Evolutionary conservation across 2,888 invertebrate genomes (phyloP).

Genomic region (Hermaeophaga mercurialis): DNA sequence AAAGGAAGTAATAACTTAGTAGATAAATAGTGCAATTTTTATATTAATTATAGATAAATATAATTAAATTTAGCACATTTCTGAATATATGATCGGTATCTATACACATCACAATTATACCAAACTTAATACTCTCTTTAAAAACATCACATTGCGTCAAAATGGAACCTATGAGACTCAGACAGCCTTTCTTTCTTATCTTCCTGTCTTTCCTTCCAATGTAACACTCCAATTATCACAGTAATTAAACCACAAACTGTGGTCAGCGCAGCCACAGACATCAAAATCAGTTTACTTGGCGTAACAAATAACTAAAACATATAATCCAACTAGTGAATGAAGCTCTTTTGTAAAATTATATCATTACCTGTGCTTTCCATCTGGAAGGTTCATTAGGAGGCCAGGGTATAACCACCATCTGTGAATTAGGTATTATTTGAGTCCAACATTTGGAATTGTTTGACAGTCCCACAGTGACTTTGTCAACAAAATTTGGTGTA

Average conservation of each 20-base stretch:
- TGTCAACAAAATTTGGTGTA: constrained; percentile 97
- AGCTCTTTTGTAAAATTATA: no score
- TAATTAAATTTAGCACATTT: no score
- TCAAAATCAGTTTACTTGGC: constrained; percentile 89
- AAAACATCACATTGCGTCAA: constrained; percentile 77
- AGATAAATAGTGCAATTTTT: no score
- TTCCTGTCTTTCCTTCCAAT: constrained; percentile 87
- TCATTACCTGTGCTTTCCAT: constrained; percentile 77
- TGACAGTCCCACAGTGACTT: constrained; percentile 79
- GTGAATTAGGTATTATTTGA: constrained; percentile 96
- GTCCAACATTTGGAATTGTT: constrained; percentile 77
- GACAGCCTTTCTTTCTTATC: constrained; percentile 79
- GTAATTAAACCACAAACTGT: constrained; percentile 85
- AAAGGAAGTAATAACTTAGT: no score
- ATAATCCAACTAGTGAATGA: no score
- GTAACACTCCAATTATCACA: constrained; percentile 82
- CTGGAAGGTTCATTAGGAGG: constrained; percentile 75
- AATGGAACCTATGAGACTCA: constrained; percentile 83
- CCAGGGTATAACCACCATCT: constrained; percentile 92
- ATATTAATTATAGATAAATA: no score
- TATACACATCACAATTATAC: no score
- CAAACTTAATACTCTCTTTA: constrained; percentile 6
- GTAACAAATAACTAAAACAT: constrained; percentile 83
- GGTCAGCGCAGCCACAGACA: constrained; percentile 86
- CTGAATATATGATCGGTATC: no score